A percentile compares a stretch with the other conserved stretches of the same genome.
These are phyloP conservation scores for Narcine bancroftii DNA, from an alignment of 2,113 vertebrate species.

Conservation along the genomic window DNA sequence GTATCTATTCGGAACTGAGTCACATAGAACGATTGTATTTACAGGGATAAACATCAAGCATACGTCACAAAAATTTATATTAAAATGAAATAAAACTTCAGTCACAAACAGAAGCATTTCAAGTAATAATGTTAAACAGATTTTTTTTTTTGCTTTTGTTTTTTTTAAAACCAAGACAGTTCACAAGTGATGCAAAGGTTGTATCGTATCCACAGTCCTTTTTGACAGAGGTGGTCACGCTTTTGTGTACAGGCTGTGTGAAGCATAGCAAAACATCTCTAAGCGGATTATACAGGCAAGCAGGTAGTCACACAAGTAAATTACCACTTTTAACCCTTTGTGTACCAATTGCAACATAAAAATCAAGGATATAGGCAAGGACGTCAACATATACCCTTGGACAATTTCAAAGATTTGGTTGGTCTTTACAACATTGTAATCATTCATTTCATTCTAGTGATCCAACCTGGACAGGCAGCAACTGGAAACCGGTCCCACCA, in stretches of 20 bases:
- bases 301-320: conserved; percentile 48
- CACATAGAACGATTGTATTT: conserved; percentile 92
- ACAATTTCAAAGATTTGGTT: conserved; percentile 36
- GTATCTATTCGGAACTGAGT: conserved; percentile 97
- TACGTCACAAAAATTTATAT: conserved; percentile 86
- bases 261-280: conserved; percentile 73
- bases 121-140: conserved; percentile 98
- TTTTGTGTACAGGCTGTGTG: conserved; percentile 66
- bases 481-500: background rate
- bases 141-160: conserved; percentile 64
- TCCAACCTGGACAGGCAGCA: conserved; percentile 24
- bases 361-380: conserved; percentile 27
- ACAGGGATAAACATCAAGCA: conserved; percentile 93
- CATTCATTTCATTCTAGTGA: conserved; percentile 16
- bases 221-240: conserved; percentile 70
- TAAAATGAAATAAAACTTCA: conserved; percentile 81
- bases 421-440: background rate
- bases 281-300: conserved; percentile 87
- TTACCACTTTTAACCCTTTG: conserved; percentile 37
- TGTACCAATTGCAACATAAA: conserved; percentile 37
- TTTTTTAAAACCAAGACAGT: conserved; percentile 69
- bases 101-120: conserved; percentile 98
- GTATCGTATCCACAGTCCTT: conserved; percentile 58
- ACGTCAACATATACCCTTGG: conserved; percentile 8
- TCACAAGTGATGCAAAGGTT: conserved; percentile 61